phyloP scores from a whole-genome alignment of 2,113 vertebrate genomes.

The Cyanoderma ruficeps region DNA sequence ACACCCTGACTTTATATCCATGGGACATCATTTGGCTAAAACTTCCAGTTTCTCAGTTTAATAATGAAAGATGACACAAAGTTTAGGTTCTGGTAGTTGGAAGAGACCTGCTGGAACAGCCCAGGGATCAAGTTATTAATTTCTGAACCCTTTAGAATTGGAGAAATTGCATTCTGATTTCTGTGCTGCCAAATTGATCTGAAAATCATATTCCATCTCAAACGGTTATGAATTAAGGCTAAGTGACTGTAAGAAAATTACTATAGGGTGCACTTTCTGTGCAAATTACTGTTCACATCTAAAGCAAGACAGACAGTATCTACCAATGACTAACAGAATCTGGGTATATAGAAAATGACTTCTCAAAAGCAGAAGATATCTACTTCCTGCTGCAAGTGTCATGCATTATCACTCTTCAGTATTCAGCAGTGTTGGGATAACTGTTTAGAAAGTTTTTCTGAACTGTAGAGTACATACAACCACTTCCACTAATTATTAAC shows the following conservation, averaged over 20 bases:
- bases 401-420: not conserved
- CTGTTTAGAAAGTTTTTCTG: not conserved
- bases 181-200: not conserved
- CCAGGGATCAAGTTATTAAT: not conserved
- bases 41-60: not conserved
- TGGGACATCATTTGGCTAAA: not conserved
- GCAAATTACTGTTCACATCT: not conserved
- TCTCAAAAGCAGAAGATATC: not conserved
- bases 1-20: not conserved
- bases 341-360: not conserved
- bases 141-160: not conserved
- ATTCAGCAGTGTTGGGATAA: not conserved
- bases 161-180: not conserved
- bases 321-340: not conserved
- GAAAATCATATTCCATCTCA: not conserved
- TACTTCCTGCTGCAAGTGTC: not conserved
- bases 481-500: not conserved
- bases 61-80: rapidly evolving
- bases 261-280: not conserved
- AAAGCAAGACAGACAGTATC: not conserved
- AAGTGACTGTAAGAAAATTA: not conserved
- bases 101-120: not conserved
- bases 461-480: not conserved
- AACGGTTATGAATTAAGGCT: not conserved
- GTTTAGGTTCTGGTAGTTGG: not conserved